Evolutionary conservation across 2,113 vertebrate species (phyloP), one percentile per base, ranked within the genome.

Genomic region (Cyprinodon variegatus): DNA sequence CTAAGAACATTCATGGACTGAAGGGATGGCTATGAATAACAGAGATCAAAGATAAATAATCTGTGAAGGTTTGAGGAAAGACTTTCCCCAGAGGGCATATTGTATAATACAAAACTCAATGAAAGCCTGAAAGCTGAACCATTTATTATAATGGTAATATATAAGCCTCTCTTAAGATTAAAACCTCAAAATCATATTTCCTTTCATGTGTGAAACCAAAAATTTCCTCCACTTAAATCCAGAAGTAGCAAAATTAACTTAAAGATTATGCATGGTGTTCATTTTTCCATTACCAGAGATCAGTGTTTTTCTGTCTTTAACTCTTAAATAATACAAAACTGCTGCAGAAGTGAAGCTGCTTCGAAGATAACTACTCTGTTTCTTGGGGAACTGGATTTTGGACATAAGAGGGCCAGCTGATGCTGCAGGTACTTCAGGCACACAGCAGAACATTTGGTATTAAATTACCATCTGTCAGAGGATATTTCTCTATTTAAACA

Each of bases 1-100:
- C 77, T 86, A 86, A 85, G 85, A 82, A 73, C 74, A 68, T 48
- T 75, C 68, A 74, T 83, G 36, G 69, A 72, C 82, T 88, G 87
- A 79, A 85, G 82, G 45, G 70, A 76, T 79, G 74, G 83, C 70
- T 84, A 73, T 74, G 68, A 75, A 76, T 13, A 74, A 73, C 64
- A 76, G 68, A 65, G 63, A 72, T 68, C 71, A 65, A 76, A 61
- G 46, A 80, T 81, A 70, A 62, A 68, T 77, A 61, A 83, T 70
- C 60, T 17, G 13, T 60, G 17, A 68, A 65, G 63, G 38, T 61
- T 48, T 45, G 60, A 70, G 14, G 41, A 1, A 4, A 17, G 29
- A 14, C 1, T 1, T 63, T 10, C 38, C 37, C 37, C 11, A 11
- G 46, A 12, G 46, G 17, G 4, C 13, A 20, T 40, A 38, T 39